Percentiles rank a stretch among this genome's conserved stretches.
These are phyloP conservation scores for Pungitius pungitius DNA, from an alignment of 2,113 vertebrate species.

Conservation along the genomic window DNA sequence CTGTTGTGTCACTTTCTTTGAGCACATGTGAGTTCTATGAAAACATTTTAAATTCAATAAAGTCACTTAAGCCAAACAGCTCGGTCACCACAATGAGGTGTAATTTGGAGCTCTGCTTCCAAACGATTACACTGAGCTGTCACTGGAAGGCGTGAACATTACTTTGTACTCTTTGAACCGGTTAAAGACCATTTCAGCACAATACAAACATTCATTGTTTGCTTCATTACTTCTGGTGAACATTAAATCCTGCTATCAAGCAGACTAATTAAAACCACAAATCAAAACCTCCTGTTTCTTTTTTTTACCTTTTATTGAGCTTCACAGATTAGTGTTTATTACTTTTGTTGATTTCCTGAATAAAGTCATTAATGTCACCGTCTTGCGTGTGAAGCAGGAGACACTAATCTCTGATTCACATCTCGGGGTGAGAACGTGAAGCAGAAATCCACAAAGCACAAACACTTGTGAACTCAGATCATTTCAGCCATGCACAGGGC, in stretches of 20 bases:
- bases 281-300: conserved; percentile 53
- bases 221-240: conserved; percentile 56
- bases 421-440: conserved; percentile 6
- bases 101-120: conserved; percentile 36
- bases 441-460: conserved; percentile 6
- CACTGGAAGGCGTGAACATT: conserved; percentile 55
- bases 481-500: neutral
- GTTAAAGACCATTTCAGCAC: conserved; percentile 69
- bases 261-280: conserved; percentile 67
- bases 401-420: conserved; percentile 18
- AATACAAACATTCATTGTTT: conserved; percentile 52
- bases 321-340: conserved; percentile 39
- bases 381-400: conserved; percentile 44
- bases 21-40: conserved; percentile 1
- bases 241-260: conserved; percentile 51
- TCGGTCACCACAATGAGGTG: conserved; percentile 25
- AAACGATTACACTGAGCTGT: conserved; percentile 50
- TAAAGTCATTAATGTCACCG: conserved; percentile 58
- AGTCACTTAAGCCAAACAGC: conserved; percentile 26
- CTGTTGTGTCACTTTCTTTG: neutral
- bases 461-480: no score
- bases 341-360: conserved; percentile 49
- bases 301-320: conserved; percentile 41
- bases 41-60: conserved; percentile 27
- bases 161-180: conserved; percentile 67